These are phyloP conservation scores for Drosophila subobscura DNA, from an alignment of 1,140 invertebrate genomes.

Conservation along the genomic window DNA sequence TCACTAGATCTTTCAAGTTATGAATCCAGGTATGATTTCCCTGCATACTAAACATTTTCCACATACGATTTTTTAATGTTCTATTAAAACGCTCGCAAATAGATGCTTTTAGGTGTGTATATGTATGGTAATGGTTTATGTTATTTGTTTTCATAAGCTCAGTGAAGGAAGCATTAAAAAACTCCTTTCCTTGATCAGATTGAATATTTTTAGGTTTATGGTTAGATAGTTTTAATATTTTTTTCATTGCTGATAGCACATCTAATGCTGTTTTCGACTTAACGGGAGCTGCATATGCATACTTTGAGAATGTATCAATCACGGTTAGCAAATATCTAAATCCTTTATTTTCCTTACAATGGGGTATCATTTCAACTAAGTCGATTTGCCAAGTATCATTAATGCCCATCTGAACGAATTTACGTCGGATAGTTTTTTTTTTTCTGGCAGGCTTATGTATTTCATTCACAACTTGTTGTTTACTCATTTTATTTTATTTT, in stretches of 20 bases:
- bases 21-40: conserved; percentile 1
- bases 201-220: conserved; percentile 9
- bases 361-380: conserved; percentile 6
- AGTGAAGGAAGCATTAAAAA: conserved; percentile 1
- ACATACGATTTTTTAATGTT: conserved; percentile 10
- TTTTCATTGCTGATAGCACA: background rate
- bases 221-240: conserved; percentile 1
- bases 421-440: background rate
- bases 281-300: background rate
- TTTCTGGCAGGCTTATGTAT: background rate
- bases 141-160: background rate
- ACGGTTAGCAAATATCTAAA: conserved; percentile 6
- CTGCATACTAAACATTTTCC: conserved; percentile 13
- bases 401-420: conserved; percentile 12
- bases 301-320: conserved; percentile 8
- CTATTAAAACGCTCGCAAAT: conserved; percentile 6
- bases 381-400: conserved; percentile 9
- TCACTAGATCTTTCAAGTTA: background rate
- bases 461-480: conserved; percentile 9
- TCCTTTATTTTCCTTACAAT: background rate
- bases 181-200: conserved; percentile 12
- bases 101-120: conserved; percentile 7
- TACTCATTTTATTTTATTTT: background rate
- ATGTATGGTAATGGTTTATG: conserved; percentile 15
- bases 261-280: background rate